phyloP scores from a whole-genome alignment of 2,888 invertebrate species.

The Andrena hattorfiana region DNA sequence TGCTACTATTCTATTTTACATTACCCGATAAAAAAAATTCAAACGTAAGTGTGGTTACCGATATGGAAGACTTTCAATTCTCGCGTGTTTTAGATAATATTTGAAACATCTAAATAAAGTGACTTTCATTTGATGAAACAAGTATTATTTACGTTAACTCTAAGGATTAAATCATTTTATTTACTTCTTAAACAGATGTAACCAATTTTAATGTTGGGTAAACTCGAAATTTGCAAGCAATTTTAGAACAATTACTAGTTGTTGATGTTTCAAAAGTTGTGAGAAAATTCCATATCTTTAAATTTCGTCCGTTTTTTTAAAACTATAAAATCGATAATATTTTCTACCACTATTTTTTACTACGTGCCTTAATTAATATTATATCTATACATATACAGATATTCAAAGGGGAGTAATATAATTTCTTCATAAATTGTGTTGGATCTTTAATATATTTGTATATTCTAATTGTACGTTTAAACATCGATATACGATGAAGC shows the following conservation, averaged over 20 bases:
- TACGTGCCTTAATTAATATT: constrained; percentile 49
- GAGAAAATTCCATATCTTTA: constrained; percentile 37
- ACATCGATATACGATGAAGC: constrained; percentile 10
- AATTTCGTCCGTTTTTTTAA: constrained; percentile 6
- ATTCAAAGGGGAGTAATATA: constrained; percentile 11
- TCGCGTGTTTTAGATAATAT: constrained; percentile 6
- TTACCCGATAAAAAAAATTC: neutral
- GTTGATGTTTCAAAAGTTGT: constrained; percentile 22
- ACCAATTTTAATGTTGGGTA: constrained; percentile 13
- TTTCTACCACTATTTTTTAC: constrained; percentile 29
- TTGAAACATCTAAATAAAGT: neutral
- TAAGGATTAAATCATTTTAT: constrained; percentile 11
- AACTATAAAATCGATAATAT: constrained; percentile 30
- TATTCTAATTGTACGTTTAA: constrained; percentile 24
- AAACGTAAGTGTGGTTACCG: constrained; percentile 4
- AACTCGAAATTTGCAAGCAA: constrained; percentile 1
- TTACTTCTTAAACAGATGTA: neutral
- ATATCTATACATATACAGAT: constrained; percentile 19
- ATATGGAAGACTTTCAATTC: constrained; percentile 19
- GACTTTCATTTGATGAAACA: neutral
- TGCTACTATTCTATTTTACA: neutral
- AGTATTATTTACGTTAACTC: neutral
- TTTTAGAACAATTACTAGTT: constrained; percentile 22
- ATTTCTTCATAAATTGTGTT: constrained; percentile 24
- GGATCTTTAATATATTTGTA: constrained; percentile 28